These are phyloP conservation scores for Zoanthus solanderi DNA, from an alignment of 92 coral and sea anemone genomes.

Conservation along the genomic window DNA sequence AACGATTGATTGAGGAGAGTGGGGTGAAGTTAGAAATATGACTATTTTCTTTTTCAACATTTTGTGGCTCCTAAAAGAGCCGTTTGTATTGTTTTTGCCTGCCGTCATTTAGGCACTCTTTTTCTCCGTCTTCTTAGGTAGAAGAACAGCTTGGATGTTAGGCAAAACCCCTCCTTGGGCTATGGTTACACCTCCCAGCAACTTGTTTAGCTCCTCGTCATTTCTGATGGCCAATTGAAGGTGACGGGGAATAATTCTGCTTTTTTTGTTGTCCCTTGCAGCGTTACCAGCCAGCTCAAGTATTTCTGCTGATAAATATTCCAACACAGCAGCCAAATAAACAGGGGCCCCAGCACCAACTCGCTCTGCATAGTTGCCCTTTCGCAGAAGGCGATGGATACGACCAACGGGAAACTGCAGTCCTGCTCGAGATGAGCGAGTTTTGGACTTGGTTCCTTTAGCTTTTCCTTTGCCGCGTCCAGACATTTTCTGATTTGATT, in stretches of 20 bases:
- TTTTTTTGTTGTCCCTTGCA: not conserved
- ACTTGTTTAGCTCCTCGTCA: constrained; percentile 11
- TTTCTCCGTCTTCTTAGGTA: constrained; percentile 39
- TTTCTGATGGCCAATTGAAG: constrained; percentile 3
- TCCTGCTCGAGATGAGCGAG: constrained; percentile 70
- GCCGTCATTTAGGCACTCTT: constrained; percentile 21
- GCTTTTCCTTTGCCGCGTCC: constrained; percentile 83
- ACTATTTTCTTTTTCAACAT: constrained; percentile 43
- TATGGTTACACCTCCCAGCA: constrained; percentile 28
- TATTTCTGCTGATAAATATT: not conserved
- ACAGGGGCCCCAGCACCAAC: constrained; percentile 71
- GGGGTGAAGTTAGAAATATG: not conserved
- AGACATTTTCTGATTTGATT: constrained; percentile 47
- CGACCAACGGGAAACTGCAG: constrained; percentile 67
- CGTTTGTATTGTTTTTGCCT: constrained; percentile 43
- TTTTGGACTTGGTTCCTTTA: constrained; percentile 73
- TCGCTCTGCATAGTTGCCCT: constrained; percentile 56
- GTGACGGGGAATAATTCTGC: constrained; percentile 9
- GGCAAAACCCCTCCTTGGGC: constrained; percentile 43
- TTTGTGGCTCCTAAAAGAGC: constrained; percentile 78
- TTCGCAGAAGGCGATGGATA: not conserved
- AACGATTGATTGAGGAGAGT: not conserved
- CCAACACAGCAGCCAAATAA: not conserved
- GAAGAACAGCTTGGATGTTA: constrained; percentile 45
- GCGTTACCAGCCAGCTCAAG: constrained; percentile 4